phyloP scores from a whole-genome alignment of 2,113 vertebrate genomes.

The Bos javanicus region DNA sequence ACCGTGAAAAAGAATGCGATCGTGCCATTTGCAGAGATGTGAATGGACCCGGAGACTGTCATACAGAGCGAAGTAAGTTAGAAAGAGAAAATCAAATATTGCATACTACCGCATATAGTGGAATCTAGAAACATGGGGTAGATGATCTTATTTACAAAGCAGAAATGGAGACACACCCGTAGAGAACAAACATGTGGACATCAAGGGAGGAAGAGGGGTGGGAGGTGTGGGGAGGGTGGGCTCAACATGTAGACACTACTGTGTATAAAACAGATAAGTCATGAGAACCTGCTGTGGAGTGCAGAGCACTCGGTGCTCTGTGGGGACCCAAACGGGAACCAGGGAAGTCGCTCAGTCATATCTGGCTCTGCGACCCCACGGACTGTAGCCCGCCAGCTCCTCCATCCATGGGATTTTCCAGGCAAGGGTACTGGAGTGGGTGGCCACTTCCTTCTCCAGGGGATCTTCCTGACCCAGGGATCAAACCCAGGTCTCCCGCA shows the following conservation, averaged over 20 bases:
- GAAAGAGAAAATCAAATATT: not conserved
- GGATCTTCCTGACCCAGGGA: not conserved
- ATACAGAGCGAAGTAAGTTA: not conserved
- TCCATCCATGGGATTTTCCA: not conserved
- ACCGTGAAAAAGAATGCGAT: not conserved
- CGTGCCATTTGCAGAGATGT: not conserved
- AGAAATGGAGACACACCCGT: not conserved
- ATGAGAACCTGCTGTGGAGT: not conserved
- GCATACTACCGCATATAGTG: not conserved
- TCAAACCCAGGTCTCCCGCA: not conserved
- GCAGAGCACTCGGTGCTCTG: rapidly evolving
- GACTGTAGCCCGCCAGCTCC: not conserved
- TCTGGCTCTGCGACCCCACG: not conserved
- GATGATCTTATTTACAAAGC: not conserved
- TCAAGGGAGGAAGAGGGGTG: not conserved
- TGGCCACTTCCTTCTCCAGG: not conserved
- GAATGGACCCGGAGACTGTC: not conserved
- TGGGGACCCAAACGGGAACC: not conserved
- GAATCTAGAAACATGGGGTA: not conserved
- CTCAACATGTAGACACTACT: not conserved
- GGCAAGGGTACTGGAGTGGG: not conserved
- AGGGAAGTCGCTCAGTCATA: rapidly evolving
- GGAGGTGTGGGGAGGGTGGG: not conserved
- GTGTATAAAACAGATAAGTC: not conserved
- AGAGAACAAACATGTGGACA: not conserved